Evolutionary conservation across 2,888 invertebrate species (phyloP), one percentile per base, ranked within the genome.

Genomic region (Xanthorhoe spadicearia): DNA sequence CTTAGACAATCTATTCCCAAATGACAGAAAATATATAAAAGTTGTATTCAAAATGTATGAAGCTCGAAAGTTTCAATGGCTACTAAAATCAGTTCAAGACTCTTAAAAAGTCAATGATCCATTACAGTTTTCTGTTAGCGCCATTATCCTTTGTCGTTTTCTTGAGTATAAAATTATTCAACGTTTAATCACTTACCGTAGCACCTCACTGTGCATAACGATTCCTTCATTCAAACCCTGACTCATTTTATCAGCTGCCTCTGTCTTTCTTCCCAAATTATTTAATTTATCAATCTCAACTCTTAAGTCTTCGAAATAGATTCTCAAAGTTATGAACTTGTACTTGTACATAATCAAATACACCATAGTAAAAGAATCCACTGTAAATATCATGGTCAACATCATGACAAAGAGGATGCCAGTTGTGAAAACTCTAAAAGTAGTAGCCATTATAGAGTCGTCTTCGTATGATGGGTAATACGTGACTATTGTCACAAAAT

Each of bases 331-430:
- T n/a, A 90, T 87, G 49, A 91, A 87, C 72, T 93, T 93, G 66
- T 90, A 90, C 67, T 90, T 90, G 63, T 83, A 88, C 76, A 90
- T 87, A 8, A 92, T 89, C 13, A 93, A 75, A 59, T 86, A 83
- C 1, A 82, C 73, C 80, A 92, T 82, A 0, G 86, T 85, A 48
- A 86, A 84, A 1, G 81, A 72, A 63, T 92, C 92, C 0, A 87
- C 83, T 0, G 84, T 79, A n/a, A 89, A 64, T 1, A 89, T 87
- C 90, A 93, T 91, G 0, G 82, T 83, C 15, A 86, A 46, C 83
- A 92, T 65, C 84, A 92, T 82, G 0, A 84, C 5, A 7, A 73
- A 75, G 0, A 92, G 74, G 7, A 87, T 70, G 0, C 79, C 6
- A 1, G 93, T 90, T 0, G 77, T 80, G 18, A 82, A 77, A 1